A percentile compares a stretch with the other conserved stretches of the same genome.
phyloP scores from a whole-genome alignment of 2,113 vertebrate species.

The Xenopus laevis region DNA sequence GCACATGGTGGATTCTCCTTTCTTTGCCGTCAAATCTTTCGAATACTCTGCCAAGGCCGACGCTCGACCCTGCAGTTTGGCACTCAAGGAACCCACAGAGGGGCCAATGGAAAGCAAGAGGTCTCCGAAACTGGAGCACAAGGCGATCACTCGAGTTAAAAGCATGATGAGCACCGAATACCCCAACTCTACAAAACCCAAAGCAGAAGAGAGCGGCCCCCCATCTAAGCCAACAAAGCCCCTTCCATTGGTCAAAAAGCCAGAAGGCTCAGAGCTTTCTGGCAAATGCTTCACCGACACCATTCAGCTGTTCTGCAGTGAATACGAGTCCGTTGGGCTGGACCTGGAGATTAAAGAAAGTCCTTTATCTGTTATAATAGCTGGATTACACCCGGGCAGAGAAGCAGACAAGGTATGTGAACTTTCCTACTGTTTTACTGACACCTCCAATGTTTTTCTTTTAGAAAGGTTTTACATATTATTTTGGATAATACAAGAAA shows the following conservation, averaged over 20 bases:
- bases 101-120: constrained; percentile 68
- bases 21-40: constrained; percentile 56
- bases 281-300: constrained; percentile 59
- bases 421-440: too few relatives aligned
- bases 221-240: constrained; percentile 52
- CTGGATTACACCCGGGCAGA: constrained; percentile 68
- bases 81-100: constrained; percentile 61
- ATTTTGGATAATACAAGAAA: too few relatives aligned
- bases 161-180: constrained; percentile 71
- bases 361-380: constrained; percentile 69
- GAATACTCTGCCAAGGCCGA: constrained; percentile 54
- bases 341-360: constrained; percentile 74
- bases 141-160: constrained; percentile 69
- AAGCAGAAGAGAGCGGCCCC: constrained; percentile 54
- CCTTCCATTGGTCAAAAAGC: constrained; percentile 63
- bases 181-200: constrained; percentile 57
- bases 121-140: constrained; percentile 81
- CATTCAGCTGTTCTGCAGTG: constrained; percentile 60
- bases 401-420: constrained; percentile 71
- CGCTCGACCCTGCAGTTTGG: constrained; percentile 51
- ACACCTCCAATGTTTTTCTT: too few relatives aligned
- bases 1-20: constrained; percentile 55
- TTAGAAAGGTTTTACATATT: too few relatives aligned
- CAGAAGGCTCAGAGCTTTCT: constrained; percentile 47
- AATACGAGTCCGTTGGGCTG: constrained; percentile 66